Percentiles rank a stretch among this genome's conserved stretches.
Evolutionary conservation across 2,888 invertebrate genomes (phyloP).

Genomic region (Lutraria lutraria): DNA sequence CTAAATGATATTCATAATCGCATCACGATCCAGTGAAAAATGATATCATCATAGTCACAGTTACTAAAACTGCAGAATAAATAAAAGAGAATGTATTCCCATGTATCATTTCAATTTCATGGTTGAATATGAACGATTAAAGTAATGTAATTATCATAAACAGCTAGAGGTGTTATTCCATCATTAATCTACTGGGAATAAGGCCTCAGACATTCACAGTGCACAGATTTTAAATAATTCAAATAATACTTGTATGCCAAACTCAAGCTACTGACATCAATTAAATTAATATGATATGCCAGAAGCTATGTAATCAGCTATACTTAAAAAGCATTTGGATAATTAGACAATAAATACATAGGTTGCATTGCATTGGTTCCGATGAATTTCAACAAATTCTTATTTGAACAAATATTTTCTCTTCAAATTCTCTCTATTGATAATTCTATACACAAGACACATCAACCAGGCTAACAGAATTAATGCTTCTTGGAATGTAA

Average conservation of each 20-base stretch:
- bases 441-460: too few relatives aligned
- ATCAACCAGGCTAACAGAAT: too few relatives aligned
- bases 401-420: too few relatives aligned
- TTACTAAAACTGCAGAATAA: neutral
- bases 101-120: neutral
- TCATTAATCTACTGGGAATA: neutral
- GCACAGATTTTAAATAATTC: neutral
- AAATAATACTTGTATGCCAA: constrained; percentile 15
- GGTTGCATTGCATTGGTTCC: too few relatives aligned
- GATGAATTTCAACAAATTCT: too few relatives aligned
- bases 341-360: neutral
- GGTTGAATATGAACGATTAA: neutral
- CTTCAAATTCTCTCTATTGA: too few relatives aligned
- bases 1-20: too few relatives aligned
- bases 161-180: neutral
- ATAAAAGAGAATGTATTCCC: neutral
- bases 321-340: neutral
- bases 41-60: too few relatives aligned
- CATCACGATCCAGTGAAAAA: too few relatives aligned
- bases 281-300: neutral
- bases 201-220: neutral
- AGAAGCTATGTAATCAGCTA: neutral
- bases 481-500: too few relatives aligned
- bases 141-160: neutral
- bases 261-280: neutral